Evolutionary conservation across 2,113 vertebrate genomes (phyloP).

Genomic region (Gorsachius goisagi): DNA sequence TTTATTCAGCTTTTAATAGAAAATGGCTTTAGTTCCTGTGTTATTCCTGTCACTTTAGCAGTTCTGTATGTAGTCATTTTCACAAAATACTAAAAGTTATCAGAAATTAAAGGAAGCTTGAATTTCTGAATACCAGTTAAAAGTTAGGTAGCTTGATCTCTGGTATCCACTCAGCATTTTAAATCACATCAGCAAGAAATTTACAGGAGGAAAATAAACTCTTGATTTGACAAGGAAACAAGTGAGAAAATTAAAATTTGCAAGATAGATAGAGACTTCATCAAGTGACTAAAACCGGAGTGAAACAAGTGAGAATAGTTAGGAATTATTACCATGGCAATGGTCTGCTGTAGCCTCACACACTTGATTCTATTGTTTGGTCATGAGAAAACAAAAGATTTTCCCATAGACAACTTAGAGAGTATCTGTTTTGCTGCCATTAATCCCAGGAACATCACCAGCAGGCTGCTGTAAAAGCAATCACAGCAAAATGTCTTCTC

Average conservation of each 20-base stretch:
- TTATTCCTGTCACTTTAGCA: background rate
- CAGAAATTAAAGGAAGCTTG: background rate
- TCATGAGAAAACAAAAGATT: background rate
- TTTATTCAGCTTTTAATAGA: background rate
- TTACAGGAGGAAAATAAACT: background rate
- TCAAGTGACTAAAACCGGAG: background rate
- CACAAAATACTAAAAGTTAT: background rate
- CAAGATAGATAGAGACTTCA: background rate
- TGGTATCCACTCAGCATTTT: background rate
- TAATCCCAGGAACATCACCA: background rate
- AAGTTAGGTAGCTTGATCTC: background rate
- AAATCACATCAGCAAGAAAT: background rate
- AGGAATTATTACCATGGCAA: background rate
- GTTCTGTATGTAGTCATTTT: background rate
- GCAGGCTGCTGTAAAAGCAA: background rate
- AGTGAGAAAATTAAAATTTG: background rate
- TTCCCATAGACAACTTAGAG: background rate
- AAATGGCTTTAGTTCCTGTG: background rate
- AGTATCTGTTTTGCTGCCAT: background rate
- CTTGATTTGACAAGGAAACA: background rate
- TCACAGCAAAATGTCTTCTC: background rate
- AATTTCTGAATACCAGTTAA: background rate
- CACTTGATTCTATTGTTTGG: background rate
- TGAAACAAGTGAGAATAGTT: background rate
- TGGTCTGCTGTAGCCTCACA: background rate